Percentiles rank a stretch among this genome's conserved stretches.
These are phyloP conservation scores for Troides helena DNA, from an alignment of 2,888 invertebrate species.

Conservation along the genomic window DNA sequence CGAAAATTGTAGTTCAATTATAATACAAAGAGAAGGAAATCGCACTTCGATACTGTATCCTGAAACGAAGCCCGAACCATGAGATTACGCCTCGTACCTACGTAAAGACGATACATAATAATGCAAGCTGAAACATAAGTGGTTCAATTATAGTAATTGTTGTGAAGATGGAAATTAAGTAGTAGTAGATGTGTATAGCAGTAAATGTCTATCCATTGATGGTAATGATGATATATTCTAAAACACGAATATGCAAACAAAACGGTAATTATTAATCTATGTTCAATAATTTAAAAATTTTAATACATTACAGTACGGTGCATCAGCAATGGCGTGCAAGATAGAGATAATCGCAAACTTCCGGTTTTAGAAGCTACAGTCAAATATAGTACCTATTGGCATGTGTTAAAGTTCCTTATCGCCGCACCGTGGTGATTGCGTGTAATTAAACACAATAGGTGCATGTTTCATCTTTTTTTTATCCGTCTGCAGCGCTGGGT, in stretches of 20 bases:
- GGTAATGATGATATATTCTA: too few relatives aligned
- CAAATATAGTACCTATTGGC: constrained; percentile 1
- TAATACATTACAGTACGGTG: neutral
- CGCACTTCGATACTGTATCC: neutral
- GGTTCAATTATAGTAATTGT: too few relatives aligned
- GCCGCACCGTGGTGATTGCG: neutral
- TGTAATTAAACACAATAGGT: constrained; percentile 22
- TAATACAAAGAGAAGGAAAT: constrained; percentile 11
- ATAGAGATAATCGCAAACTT: neutral
- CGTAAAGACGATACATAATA: too few relatives aligned
- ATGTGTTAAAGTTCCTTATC: neutral
- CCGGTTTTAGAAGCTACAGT: neutral
- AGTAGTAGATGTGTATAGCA: too few relatives aligned
- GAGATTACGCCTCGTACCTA: neutral
- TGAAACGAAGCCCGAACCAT: neutral
- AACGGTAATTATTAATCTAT: too few relatives aligned
- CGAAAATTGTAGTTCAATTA: neutral
- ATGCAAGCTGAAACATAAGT: too few relatives aligned
- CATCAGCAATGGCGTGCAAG: neutral
- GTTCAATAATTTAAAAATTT: too few relatives aligned
- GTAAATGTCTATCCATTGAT: too few relatives aligned
- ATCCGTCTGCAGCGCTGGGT: constrained; percentile 34
- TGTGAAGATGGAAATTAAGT: too few relatives aligned
- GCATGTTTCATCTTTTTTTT: constrained; percentile 3
- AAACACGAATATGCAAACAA: too few relatives aligned